These are phyloP conservation scores for Chalcis sispes DNA, from an alignment of 2,888 invertebrate genomes.

Conservation along the genomic window DNA sequence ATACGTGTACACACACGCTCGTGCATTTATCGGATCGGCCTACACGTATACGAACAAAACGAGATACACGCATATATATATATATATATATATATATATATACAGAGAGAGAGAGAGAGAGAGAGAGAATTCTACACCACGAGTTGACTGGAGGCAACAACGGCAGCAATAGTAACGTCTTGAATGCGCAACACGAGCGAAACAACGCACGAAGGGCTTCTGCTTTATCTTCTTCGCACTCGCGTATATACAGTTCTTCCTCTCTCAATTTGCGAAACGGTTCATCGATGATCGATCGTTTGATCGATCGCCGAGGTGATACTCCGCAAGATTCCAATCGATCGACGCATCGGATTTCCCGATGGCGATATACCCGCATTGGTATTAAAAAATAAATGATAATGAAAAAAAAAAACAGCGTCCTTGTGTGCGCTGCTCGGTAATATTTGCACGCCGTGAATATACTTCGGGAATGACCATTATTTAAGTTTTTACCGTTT, in stretches of 20 bases:
- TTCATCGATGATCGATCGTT: slow-evolving; percentile 35
- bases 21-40: not conserved
- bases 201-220: too few species aligned
- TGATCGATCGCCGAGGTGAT: too few species aligned
- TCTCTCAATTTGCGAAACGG: not conserved
- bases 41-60: not conserved
- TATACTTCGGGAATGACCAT: slow-evolving; percentile 17
- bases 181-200: slow-evolving; percentile 23
- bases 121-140: not conserved
- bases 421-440: not conserved
- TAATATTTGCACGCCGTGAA: slow-evolving; percentile 11
- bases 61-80: too few species aligned
- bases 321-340: not conserved
- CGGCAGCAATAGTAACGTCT: too few species aligned
- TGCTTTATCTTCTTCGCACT: slow-evolving; percentile 15
- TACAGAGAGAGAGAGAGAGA: not conserved
- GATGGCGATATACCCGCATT: too few species aligned
- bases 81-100: too few species aligned
- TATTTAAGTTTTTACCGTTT: slow-evolving; percentile 45
- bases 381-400: not conserved
- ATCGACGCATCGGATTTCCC: too few species aligned
- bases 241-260: too few species aligned
- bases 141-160: not conserved
- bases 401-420: too few species aligned
- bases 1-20: not conserved